These are phyloP conservation scores for Cavia aperea DNA, from an alignment of 2,113 vertebrate genomes.

Conservation along the genomic window DNA sequence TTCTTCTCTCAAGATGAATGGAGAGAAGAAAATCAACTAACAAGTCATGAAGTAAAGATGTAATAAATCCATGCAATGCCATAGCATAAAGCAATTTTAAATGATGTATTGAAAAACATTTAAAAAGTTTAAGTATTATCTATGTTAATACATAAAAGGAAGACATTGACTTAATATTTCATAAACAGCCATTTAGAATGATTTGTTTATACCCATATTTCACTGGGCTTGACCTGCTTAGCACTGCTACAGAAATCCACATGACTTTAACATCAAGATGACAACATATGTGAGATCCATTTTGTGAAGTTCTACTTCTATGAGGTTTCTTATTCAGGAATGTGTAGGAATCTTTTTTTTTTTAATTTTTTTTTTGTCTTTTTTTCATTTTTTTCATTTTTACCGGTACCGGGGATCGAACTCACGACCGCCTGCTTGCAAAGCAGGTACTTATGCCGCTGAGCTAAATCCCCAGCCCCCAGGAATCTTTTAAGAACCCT, in stretches of 20 bases:
- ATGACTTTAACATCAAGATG: neutral
- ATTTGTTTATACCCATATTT: neutral
- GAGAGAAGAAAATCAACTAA: neutral
- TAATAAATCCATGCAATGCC: neutral
- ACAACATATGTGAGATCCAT: neutral
- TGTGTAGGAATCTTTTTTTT: neutral
- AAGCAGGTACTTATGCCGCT: too few species aligned
- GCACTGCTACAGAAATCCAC: neutral
- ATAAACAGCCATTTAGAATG: neutral
- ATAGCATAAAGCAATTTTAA: conserved; percentile 11
- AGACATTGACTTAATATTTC: conserved; percentile 24
- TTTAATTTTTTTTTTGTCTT: too few species aligned
- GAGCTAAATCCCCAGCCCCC: too few species aligned
- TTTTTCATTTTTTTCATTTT: too few species aligned
- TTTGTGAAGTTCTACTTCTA: neutral
- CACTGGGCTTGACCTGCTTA: neutral
- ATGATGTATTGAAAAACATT: neutral
- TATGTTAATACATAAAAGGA: neutral
- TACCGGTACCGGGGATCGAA: too few species aligned
- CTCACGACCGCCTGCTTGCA: too few species aligned
- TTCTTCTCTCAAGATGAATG: too few species aligned
- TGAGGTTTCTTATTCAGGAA: neutral
- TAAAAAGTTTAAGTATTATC: neutral
- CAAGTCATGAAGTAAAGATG: neutral
- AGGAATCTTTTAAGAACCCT: neutral